These are phyloP conservation scores for Autographa pulchrina DNA, from an alignment of 2,888 invertebrate species.

Conservation along the genomic window DNA sequence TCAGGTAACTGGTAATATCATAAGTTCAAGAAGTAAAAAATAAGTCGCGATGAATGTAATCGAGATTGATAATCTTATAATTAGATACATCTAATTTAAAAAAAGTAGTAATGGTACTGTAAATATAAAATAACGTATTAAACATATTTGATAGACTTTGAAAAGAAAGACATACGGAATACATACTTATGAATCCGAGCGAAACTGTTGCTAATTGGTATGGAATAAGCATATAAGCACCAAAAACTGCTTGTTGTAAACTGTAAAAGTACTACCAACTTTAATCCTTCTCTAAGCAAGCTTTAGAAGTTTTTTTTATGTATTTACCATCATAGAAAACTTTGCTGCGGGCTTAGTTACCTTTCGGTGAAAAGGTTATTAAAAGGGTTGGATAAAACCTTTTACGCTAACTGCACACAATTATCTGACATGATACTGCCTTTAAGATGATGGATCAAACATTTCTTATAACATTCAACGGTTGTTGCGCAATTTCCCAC, in stretches of 20 bases:
- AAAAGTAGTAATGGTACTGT: too few species aligned
- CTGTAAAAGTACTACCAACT: neutral
- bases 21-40: neutral
- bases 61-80: neutral
- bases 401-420: conserved; percentile 70
- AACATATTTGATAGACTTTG: neutral
- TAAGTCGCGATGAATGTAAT: neutral
- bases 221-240: neutral
- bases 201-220: neutral
- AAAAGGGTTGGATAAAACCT: conserved; percentile 77
- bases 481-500: conserved; percentile 88
- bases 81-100: too few species aligned
- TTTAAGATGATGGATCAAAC: conserved; percentile 74
- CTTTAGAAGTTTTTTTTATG: neutral
- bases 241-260: neutral
- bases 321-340: neutral
- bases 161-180: neutral
- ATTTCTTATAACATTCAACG: conserved; percentile 73
- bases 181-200: neutral
- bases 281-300: neutral
- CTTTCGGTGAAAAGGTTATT: conserved; percentile 25
- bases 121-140: neutral
- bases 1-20: neutral
- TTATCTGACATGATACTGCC: conserved; percentile 72
- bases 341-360: neutral